A percentile compares a stretch with the other conserved stretches of the same genome.
These are phyloP conservation scores for Synaphobranchus kaupii DNA, from an alignment of 2,797 vertebrate genomes.

Conservation along the genomic window DNA sequence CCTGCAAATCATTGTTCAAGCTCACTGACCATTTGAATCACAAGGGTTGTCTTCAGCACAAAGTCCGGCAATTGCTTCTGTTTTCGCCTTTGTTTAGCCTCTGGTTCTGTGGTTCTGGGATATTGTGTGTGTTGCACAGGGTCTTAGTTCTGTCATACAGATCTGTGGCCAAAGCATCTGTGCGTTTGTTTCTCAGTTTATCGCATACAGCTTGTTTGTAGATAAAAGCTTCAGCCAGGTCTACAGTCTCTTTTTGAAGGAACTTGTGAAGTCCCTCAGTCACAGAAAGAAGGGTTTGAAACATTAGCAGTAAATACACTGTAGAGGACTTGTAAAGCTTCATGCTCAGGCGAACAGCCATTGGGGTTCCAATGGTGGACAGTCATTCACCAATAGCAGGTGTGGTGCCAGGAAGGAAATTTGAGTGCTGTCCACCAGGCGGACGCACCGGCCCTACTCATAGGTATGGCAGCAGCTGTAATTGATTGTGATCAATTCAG, in stretches of 20 bases:
- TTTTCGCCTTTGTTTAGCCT: conserved; percentile 24
- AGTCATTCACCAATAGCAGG: background rate
- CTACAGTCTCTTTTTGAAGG: background rate
- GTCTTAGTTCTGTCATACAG: conserved; percentile 30
- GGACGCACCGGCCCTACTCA: too few relatives aligned
- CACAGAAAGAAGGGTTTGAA: too few relatives aligned
- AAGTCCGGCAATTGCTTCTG: conserved; percentile 24
- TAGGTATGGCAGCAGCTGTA: too few relatives aligned
- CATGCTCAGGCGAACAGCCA: conserved; percentile 14
- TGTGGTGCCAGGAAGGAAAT: too few relatives aligned
- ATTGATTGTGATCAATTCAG: too few relatives aligned
- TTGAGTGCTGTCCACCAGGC: too few relatives aligned
- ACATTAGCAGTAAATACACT: conserved; percentile 1
- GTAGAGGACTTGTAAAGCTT: conserved; percentile 23
- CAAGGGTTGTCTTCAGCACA: conserved; percentile 24
- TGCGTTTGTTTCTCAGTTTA: conserved; percentile 11
- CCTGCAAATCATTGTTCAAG: conserved; percentile 25
- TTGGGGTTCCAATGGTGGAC: background rate
- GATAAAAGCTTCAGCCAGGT: conserved; percentile 21
- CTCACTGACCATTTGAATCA: conserved; percentile 26
- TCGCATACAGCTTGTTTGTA: conserved; percentile 17
- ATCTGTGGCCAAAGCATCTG: conserved; percentile 24
- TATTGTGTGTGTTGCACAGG: background rate
- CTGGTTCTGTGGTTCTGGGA: conserved; percentile 27
- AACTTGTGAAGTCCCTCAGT: background rate